A percentile compares a stretch with the other conserved stretches of the same genome.
These are phyloP conservation scores for Hirtodrosophila duncani DNA, from an alignment of 2,888 invertebrate species.

Conservation along the genomic window DNA sequence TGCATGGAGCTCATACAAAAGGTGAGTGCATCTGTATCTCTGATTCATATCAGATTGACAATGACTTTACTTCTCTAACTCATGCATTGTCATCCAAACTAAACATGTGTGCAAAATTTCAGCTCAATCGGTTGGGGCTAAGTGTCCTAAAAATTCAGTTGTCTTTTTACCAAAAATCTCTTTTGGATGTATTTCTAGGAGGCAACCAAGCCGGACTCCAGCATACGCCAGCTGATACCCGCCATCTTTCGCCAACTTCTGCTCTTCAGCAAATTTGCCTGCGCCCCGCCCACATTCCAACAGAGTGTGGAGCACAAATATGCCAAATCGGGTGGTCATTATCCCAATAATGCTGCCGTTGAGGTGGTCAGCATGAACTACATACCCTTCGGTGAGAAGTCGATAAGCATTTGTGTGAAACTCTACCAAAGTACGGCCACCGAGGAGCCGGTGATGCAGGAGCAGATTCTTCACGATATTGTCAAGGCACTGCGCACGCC, in stretches of 20 bases:
- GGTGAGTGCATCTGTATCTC: slow-evolving; percentile 79
- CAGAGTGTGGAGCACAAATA: slow-evolving; percentile 79
- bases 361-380: slow-evolving; percentile 90
- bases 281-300: slow-evolving; percentile 81
- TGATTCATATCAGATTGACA: no score
- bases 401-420: slow-evolving; percentile 85
- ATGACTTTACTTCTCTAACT: no score
- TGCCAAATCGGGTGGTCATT: slow-evolving; percentile 76
- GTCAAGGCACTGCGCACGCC: slow-evolving; percentile 84
- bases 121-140: no score
- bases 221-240: slow-evolving; percentile 83
- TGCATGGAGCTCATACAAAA: slow-evolving; percentile 93
- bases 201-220: slow-evolving; percentile 81
- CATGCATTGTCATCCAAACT: no score
- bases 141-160: no score
- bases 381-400: slow-evolving; percentile 91
- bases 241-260: slow-evolving; percentile 84
- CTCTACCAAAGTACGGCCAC: slow-evolving; percentile 87
- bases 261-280: slow-evolving; percentile 84
- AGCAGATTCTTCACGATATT: slow-evolving; percentile 85
- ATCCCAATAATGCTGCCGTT: slow-evolving; percentile 79
- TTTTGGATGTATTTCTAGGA: slow-evolving; percentile 77
- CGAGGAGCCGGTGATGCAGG: slow-evolving; percentile 84
- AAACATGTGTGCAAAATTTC: no score
- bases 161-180: no score